Conservation (phyloP, 2,888 invertebrate species). For the Hypsopygia costalis region DNA sequence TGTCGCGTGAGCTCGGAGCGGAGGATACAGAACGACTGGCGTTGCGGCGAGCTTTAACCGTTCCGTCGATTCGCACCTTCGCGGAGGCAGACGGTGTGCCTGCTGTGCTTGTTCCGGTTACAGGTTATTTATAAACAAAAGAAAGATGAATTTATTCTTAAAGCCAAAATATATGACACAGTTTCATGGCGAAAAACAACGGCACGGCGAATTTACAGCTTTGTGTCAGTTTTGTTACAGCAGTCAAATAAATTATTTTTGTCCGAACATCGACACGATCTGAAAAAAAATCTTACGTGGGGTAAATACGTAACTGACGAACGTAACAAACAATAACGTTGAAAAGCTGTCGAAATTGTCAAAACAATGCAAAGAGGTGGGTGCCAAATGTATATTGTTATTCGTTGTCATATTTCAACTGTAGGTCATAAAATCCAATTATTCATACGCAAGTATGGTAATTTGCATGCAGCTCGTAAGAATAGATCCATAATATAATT, state of each 20-base stretch:
- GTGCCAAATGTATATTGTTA: background rate
- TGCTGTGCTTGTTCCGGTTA: conserved; percentile 75
- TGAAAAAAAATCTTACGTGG: conserved; percentile 19
- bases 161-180: conserved; percentile 68
- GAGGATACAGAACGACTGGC: conserved; percentile 59
- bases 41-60: conserved; percentile 40
- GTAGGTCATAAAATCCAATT: no score
- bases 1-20: conserved; percentile 51
- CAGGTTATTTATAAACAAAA: conserved; percentile 73
- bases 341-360: conserved; percentile 18
- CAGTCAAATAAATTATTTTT: conserved; percentile 19
- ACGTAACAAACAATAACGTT: conserved; percentile 17
- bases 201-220: conserved; percentile 28
- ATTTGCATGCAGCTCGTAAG: no score
- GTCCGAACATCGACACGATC: conserved; percentile 17
- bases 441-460: no score
- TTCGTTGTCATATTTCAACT: conserved; percentile 18
- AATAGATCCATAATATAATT: no score
- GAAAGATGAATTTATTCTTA: conserved; percentile 66
- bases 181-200: conserved; percentile 54
- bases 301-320: conserved; percentile 19
- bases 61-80: conserved; percentile 65
- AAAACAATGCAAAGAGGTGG: conserved; percentile 14
- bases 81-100: conserved; percentile 67
- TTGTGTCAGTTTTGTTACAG: conserved; percentile 18